Percentiles rank a stretch among this genome's conserved stretches.
These are phyloP conservation scores for Brachionus rubens DNA, from an alignment of 1,140 invertebrate genomes.

Conservation along the genomic window DNA sequence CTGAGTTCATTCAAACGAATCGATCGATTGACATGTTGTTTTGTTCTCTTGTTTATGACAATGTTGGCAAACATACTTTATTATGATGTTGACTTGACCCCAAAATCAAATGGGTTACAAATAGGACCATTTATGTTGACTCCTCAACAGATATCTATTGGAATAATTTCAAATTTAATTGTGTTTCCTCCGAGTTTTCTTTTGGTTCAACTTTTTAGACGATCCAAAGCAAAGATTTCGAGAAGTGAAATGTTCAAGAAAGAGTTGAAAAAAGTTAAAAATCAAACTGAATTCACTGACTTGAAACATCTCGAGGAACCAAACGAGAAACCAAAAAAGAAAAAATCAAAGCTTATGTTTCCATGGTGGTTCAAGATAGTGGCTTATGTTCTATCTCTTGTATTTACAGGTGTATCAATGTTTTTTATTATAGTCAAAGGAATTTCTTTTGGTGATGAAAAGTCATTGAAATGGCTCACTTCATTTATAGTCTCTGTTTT, in stretches of 20 bases:
- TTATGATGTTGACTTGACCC: background rate
- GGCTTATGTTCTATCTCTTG: constrained; percentile 62
- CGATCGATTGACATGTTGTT: constrained; percentile 22
- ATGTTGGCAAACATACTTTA: constrained; percentile 40
- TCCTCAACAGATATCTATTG: constrained; percentile 16
- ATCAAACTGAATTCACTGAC: too few species aligned
- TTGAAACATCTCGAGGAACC: too few species aligned
- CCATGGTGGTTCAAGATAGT: constrained; percentile 63
- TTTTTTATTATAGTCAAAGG: constrained; percentile 65
- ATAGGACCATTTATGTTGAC: background rate
- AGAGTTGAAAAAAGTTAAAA: background rate
- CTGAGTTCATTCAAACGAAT: constrained; percentile 29
- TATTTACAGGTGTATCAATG: constrained; percentile 59
- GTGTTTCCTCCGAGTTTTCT: background rate
- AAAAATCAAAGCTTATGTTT: constrained; percentile 50
- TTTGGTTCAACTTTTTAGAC: background rate
- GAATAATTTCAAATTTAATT: background rate
- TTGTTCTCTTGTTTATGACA: constrained; percentile 21
- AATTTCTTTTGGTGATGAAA: constrained; percentile 64
- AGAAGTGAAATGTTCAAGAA: background rate
- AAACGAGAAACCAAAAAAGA: background rate
- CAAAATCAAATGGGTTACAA: background rate
- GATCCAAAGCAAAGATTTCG: background rate
- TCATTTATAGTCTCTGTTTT: constrained; percentile 65
- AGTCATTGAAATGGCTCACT: constrained; percentile 65